Conservation (phyloP, 2,113 vertebrate species). For the Ciconia maguari region DNA sequence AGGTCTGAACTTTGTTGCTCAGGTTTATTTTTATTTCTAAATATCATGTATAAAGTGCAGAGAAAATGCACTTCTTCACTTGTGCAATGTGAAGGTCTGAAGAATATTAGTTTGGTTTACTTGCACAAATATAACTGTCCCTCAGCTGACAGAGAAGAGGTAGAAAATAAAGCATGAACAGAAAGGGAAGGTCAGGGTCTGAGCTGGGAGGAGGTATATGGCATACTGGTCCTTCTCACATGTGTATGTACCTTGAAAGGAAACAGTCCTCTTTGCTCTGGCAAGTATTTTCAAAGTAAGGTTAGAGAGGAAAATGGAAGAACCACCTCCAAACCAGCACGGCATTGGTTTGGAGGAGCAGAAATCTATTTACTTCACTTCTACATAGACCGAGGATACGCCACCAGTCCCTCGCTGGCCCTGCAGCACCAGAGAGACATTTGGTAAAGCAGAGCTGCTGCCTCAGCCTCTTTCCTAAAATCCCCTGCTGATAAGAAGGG, state of each 20-base stretch:
- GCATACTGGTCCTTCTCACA: not conserved
- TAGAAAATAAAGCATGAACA: not conserved
- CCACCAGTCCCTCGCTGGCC: not conserved
- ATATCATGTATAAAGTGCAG: not conserved
- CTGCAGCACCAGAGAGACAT: not conserved
- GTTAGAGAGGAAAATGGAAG: not conserved
- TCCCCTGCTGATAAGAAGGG: not conserved
- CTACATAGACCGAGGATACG: fast-evolving
- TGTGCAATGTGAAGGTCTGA: not conserved
- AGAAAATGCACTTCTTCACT: not conserved
- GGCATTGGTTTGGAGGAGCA: not conserved
- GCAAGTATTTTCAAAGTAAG: not conserved
- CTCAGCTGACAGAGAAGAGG: not conserved
- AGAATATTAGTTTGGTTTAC: not conserved
- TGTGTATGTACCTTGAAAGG: not conserved
- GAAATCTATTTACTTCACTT: not conserved
- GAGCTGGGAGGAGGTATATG: not conserved
- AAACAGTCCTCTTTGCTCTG: not conserved
- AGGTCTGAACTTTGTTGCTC: not conserved
- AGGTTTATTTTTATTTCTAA: not conserved
- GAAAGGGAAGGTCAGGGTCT: not conserved
- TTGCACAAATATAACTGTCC: not conserved
- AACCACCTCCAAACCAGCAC: not conserved
- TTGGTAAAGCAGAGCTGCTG: not conserved
- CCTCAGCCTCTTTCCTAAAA: not conserved